phyloP scores from a whole-genome alignment of 2,113 vertebrate species.

The Mastomys coucha region DNA sequence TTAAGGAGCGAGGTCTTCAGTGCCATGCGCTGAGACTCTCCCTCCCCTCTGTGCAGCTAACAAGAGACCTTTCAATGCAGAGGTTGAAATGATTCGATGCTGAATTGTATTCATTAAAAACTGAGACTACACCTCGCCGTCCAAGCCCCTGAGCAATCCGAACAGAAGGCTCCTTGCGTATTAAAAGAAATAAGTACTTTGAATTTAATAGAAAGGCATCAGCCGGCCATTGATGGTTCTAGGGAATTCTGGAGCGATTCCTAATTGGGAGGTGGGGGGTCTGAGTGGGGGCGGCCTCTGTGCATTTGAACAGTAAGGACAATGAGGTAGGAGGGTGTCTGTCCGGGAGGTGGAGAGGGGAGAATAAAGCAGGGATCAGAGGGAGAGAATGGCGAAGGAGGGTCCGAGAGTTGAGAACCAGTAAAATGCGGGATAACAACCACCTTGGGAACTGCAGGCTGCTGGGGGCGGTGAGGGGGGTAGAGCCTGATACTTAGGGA shows the following conservation, averaged over 20 bases:
- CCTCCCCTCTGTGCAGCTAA: neutral
- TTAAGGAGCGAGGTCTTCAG: neutral
- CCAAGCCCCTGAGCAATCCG: slow-evolving; percentile 6
- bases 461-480: slow-evolving; percentile 48
- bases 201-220: slow-evolving; percentile 6
- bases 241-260: slow-evolving; percentile 53
- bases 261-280: slow-evolving; percentile 44
- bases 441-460: slow-evolving; percentile 65
- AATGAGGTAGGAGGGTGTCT: neutral
- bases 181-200: slow-evolving; percentile 38
- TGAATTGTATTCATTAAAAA: slow-evolving; percentile 66
- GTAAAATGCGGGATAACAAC: neutral
- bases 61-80: slow-evolving; percentile 14
- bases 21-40: fast-evolving
- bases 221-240: slow-evolving; percentile 21
- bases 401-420: neutral
- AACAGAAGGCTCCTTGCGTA: slow-evolving; percentile 68
- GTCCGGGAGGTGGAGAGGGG: neutral
- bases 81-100: slow-evolving; percentile 25
- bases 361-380: neutral
- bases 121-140: slow-evolving; percentile 38
- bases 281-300: neutral
- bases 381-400: neutral
- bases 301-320: neutral
- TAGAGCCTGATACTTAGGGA: slow-evolving; percentile 74